Evolutionary conservation across 1,140 invertebrate species (phyloP).

Genomic region (Latrodectus geometricus): DNA sequence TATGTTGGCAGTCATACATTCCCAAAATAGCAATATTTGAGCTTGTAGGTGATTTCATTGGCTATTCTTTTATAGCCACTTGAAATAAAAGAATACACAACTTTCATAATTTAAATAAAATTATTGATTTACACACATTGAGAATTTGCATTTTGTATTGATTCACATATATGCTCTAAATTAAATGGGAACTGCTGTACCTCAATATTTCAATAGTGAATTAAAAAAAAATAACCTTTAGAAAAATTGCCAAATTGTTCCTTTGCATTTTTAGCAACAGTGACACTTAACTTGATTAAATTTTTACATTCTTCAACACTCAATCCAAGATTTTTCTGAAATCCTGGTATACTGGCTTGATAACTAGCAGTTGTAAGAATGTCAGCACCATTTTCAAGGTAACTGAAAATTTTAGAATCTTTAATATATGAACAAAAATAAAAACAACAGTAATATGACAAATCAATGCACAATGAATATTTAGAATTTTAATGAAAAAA

Average conservation of each 20-base stretch:
- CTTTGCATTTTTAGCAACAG: slow-evolving; percentile 75
- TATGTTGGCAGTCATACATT: too few relatives aligned
- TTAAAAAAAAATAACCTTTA: neutral
- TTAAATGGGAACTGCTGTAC: too few relatives aligned
- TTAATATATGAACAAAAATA: slow-evolving; percentile 64
- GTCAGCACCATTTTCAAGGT: slow-evolving; percentile 80
- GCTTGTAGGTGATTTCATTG: too few relatives aligned
- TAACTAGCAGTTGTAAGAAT: slow-evolving; percentile 89
- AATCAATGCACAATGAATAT: neutral
- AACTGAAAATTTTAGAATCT: slow-evolving; percentile 21
- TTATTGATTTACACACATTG: too few relatives aligned
- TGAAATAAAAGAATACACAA: too few relatives aligned
- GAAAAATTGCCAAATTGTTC: slow-evolving; percentile 62
- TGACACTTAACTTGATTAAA: slow-evolving; percentile 79
- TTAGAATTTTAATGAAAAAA: too few relatives aligned
- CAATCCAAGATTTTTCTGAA: slow-evolving; percentile 78
- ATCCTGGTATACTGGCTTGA: slow-evolving; percentile 85
- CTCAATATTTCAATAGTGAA: too few relatives aligned
- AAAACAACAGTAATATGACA: neutral
- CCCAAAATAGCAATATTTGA: too few relatives aligned
- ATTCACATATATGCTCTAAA: too few relatives aligned
- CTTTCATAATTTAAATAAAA: too few relatives aligned
- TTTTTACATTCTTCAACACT: slow-evolving; percentile 75
- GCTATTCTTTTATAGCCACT: too few relatives aligned
- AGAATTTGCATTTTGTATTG: too few relatives aligned